phyloP scores from a whole-genome alignment of 2,888 invertebrate genomes.

The Fragum fragum region DNA sequence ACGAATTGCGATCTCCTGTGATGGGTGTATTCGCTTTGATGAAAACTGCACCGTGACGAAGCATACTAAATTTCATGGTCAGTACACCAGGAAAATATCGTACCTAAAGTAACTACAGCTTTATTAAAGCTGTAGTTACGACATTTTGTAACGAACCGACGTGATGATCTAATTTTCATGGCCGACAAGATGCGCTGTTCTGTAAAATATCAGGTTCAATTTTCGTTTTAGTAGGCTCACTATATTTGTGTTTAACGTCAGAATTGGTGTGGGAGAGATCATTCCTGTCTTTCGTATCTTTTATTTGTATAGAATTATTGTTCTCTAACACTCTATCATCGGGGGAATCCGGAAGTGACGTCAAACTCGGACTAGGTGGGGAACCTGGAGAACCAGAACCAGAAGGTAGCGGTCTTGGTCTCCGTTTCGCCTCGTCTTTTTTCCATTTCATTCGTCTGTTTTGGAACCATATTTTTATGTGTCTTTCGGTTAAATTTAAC shows the following conservation, averaged over 20 bases:
- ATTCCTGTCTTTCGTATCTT: conserved; percentile 48
- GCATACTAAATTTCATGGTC: too few relatives aligned
- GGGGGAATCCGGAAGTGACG: conserved; percentile 65
- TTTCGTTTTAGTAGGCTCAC: conserved; percentile 14
- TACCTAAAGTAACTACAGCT: too few relatives aligned
- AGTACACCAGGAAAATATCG: too few relatives aligned
- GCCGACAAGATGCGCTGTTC: conserved; percentile 4
- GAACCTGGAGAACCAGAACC: conserved; percentile 67
- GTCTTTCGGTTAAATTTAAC: conserved; percentile 97
- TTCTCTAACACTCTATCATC: conserved; percentile 53
- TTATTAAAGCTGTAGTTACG: too few relatives aligned
- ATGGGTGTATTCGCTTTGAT: too few relatives aligned
- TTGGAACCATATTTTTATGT: conserved; percentile 90
- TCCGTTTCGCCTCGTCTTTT: conserved; percentile 85
- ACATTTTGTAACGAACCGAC: too few relatives aligned
- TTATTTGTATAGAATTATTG: conserved; percentile 56
- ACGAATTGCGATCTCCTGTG: too few relatives aligned
- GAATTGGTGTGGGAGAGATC: conserved; percentile 39
- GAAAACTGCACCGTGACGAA: too few relatives aligned
- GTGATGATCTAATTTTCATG: too few relatives aligned
- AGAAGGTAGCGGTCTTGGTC: conserved; percentile 76
- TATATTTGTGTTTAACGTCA: conserved; percentile 44
- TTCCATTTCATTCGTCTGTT: conserved; percentile 86
- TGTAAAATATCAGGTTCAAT: conserved; percentile 21
- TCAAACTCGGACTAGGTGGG: conserved; percentile 63